These are phyloP conservation scores for Drosophila funebris DNA, from an alignment of 1,140 invertebrate species.

Conservation along the genomic window DNA sequence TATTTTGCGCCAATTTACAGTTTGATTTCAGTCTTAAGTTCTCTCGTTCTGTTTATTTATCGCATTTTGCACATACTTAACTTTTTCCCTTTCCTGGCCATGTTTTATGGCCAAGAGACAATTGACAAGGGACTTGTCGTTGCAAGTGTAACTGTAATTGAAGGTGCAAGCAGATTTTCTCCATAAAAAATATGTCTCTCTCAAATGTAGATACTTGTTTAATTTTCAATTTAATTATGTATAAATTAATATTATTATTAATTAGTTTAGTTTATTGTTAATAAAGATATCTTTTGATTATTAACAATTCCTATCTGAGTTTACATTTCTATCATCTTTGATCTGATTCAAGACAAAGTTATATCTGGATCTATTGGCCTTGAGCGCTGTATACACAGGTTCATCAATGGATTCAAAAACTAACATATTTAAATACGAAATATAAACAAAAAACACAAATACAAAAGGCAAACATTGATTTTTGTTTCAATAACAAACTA, in stretches of 20 bases:
- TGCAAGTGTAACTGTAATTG: background rate
- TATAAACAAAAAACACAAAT: conserved; percentile 53
- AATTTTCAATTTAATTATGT: background rate
- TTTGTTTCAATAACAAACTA: conserved; percentile 58
- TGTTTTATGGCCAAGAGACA: conserved; percentile 29
- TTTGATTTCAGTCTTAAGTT: conserved; percentile 70
- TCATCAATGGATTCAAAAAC: conserved; percentile 39
- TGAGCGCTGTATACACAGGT: conserved; percentile 7
- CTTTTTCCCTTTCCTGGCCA: conserved; percentile 3
- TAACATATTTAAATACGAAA: conserved; percentile 43
- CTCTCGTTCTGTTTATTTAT: conserved; percentile 47
- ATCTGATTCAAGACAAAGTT: background rate
- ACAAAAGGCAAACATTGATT: conserved; percentile 40
- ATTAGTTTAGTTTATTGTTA: background rate
- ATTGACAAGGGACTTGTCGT: background rate
- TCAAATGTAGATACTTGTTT: background rate
- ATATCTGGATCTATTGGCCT: background rate
- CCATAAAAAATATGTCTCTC: background rate
- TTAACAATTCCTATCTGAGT: no score
- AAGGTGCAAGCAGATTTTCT: background rate
- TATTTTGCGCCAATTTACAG: conserved; percentile 71
- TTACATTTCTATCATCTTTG: background rate
- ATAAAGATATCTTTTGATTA: background rate
- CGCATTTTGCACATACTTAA: conserved; percentile 59
- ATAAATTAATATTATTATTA: background rate